Percentiles rank a stretch among this genome's conserved stretches.
phyloP scores from a whole-genome alignment of 2,797 vertebrate species.

The Anisognathus igniventris region DNA sequence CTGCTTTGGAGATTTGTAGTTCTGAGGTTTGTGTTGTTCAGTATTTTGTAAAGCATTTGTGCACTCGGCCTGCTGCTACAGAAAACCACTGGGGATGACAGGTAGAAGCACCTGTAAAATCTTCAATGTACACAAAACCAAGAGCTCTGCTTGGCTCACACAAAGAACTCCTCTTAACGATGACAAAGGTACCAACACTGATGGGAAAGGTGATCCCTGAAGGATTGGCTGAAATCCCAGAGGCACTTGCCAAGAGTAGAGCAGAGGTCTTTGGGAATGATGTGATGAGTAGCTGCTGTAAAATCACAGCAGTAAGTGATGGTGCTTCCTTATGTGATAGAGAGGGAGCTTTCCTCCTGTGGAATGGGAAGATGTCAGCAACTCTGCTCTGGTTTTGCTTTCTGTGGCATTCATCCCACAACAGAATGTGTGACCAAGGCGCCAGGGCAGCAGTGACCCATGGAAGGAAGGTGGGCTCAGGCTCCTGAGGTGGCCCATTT shows the following conservation, averaged over 20 bases:
- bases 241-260: not conserved
- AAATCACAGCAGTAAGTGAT: not conserved
- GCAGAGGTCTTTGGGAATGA: not conserved
- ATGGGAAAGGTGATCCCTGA: not conserved
- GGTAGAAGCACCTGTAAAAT: constrained; percentile 4
- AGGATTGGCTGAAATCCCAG: not conserved
- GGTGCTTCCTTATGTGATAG: not conserved
- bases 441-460: not conserved
- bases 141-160: not conserved
- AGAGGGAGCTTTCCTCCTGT: not conserved
- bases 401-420: not conserved
- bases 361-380: not conserved
- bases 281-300: not conserved
- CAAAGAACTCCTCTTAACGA: not conserved
- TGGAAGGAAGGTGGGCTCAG: not conserved
- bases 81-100: not conserved
- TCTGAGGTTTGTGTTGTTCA: not conserved
- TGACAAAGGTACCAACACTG: not conserved
- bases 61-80: not conserved
- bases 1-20: constrained; percentile 31
- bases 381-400: not conserved
- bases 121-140: not conserved
- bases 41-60: constrained; percentile 39
- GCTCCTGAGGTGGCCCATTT: not conserved
- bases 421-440: not conserved